A percentile compares a stretch with the other conserved stretches of the same genome.
These are phyloP conservation scores for Cheilosia variabilis DNA, from an alignment of 2,888 invertebrate genomes.

Conservation along the genomic window DNA sequence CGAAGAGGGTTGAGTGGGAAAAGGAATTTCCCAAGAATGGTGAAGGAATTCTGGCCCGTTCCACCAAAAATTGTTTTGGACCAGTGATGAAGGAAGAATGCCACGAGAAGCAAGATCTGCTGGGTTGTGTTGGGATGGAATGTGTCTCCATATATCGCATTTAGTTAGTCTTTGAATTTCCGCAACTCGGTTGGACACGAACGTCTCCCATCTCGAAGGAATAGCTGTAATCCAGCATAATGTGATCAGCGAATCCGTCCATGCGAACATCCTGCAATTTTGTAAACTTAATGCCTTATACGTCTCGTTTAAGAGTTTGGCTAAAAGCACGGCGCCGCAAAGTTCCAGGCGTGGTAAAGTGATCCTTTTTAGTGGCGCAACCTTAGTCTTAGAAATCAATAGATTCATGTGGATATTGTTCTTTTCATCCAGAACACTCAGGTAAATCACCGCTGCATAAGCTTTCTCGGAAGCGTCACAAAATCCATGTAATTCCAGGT, in stretches of 20 bases:
- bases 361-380: constrained; percentile 7
- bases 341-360: constrained; percentile 32
- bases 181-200: constrained; percentile 7
- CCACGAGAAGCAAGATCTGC: constrained; percentile 7
- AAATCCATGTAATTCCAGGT: constrained; percentile 36
- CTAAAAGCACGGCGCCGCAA: constrained; percentile 8
- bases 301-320: not conserved
- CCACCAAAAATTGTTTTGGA: not conserved
- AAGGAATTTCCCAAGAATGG: constrained; percentile 13
- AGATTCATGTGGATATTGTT: constrained; percentile 10
- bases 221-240: not conserved
- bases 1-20: not conserved
- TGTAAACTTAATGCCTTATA: not conserved
- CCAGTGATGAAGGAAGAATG: not conserved
- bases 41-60: constrained; percentile 33
- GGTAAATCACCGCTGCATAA: constrained; percentile 28
- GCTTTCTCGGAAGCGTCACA: constrained; percentile 39
- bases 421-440: not conserved
- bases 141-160: not conserved
- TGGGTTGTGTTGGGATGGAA: not conserved
- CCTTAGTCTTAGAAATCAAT: constrained; percentile 21
- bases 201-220: not conserved
- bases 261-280: not conserved
- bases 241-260: not conserved
- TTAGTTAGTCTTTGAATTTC: constrained; percentile 7